Evolutionary conservation across 2,888 invertebrate species (phyloP), one percentile per base, ranked within the genome.

Genomic region (Rhagonycha lutea): DNA sequence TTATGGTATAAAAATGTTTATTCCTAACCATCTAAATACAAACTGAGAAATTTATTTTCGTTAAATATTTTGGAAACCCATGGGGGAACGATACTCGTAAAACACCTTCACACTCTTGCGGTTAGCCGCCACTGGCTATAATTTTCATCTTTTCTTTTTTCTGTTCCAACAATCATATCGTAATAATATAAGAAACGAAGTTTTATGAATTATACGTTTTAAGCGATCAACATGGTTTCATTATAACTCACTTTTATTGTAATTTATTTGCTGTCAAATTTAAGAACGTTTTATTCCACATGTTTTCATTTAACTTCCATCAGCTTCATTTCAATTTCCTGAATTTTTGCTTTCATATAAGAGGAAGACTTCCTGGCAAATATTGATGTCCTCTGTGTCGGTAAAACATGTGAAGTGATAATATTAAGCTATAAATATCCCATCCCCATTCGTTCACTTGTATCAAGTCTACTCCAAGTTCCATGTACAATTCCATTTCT

Each of bases 21-120:
- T 47, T 47, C 5, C n/a, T 7, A 47, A 2, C 12, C 47, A 5
- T n/a, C 2, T 47, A 47, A 47, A 47, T 47, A 47, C 47, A 7
- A 47, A 47, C n/a, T 7, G n/a, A n/a, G 2, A 5, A 47, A n/a
- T n/a, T 47, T 47, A n/a, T n/a, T 47, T 47, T 47, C 5, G n/a
- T 47, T 1, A 7, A 47, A 47, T 47, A 7, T n/a, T 47, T 47
- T 7, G 1, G 47, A 12, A 47, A n/a, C n/a, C 47, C 47, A n/a
- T 47, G n/a, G 80, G 81, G 81, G 82, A 80, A 83, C 74, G 81
- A 80, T 80, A 80, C 79, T 80, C 83, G 79, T 84, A 84, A 84
- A 84, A 84, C 84, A 84, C 84, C 83, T 84, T 83, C 82, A 84
- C 84, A 84, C 83, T 47, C 7, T 84, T 83, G 84, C 82, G 83